A percentile compares a stretch with the other conserved stretches of the same genome.
Evolutionary conservation across 2,888 invertebrate genomes (phyloP).

Genomic region (Philopedon plagiatum): DNA sequence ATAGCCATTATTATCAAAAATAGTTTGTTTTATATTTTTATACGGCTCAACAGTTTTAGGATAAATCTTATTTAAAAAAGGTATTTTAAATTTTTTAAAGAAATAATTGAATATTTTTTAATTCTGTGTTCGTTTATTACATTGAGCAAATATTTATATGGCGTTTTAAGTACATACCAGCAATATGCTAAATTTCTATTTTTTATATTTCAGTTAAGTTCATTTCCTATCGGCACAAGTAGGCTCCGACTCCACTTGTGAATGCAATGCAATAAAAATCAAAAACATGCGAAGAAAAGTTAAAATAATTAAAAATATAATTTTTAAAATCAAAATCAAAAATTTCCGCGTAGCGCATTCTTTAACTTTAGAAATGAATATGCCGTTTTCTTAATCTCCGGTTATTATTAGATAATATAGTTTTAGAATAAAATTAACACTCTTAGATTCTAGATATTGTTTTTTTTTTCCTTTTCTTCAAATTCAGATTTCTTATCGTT

Average conservation of each 20-base stretch:
- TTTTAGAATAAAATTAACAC: no score
- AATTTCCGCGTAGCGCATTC: no score
- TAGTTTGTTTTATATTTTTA: constrained; percentile 1
- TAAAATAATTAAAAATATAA: no score
- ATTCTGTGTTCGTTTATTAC: constrained; percentile 8
- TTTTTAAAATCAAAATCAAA: not conserved
- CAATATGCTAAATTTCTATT: constrained; percentile 13
- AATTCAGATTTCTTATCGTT: no score
- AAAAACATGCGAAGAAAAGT: no score
- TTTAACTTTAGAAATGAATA: no score
- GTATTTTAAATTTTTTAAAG: not conserved
- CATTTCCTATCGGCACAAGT: constrained; percentile 6
- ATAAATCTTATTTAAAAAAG: not conserved
- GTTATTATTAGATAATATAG: no score
- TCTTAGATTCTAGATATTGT: no score
- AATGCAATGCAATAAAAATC: not conserved
- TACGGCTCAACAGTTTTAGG: not conserved
- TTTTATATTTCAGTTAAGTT: not conserved
- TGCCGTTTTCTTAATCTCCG: no score
- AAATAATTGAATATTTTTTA: not conserved
- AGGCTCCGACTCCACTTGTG: constrained; percentile 23
- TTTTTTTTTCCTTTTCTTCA: no score
- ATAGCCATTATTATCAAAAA: not conserved
- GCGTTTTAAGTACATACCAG: constrained; percentile 16
- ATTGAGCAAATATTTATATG: constrained; percentile 16